These are phyloP conservation scores for Coregonus ussuriensis DNA, from an alignment of 2,797 vertebrate species.

Conservation along the genomic window DNA sequence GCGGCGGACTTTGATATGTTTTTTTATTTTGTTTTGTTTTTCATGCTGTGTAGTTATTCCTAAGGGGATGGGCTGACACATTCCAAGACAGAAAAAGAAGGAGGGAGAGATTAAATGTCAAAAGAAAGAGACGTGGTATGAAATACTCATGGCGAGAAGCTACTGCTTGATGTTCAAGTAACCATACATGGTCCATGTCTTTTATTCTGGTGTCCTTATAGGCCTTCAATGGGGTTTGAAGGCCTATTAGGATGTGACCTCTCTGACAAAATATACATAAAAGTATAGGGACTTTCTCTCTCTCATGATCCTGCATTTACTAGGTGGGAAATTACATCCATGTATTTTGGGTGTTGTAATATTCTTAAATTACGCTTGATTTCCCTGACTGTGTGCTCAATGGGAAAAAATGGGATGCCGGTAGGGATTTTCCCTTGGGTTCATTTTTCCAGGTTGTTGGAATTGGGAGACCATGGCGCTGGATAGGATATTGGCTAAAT, in stretches of 20 bases:
- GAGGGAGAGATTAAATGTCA: neutral
- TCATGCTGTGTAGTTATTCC: neutral
- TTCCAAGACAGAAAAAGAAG: neutral
- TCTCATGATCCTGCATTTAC: neutral
- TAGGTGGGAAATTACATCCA: neutral
- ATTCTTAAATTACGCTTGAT: neutral
- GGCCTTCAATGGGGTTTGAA: neutral
- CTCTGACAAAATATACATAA: neutral
- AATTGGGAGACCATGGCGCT: neutral
- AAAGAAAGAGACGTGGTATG: neutral
- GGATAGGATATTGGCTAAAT: neutral
- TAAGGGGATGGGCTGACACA: neutral
- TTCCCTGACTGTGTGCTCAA: neutral
- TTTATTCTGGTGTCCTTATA: constrained; percentile 11
- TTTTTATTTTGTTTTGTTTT: no score
- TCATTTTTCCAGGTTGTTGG: neutral
- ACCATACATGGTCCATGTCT: neutral
- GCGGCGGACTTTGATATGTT: neutral
- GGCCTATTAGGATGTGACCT: neutral
- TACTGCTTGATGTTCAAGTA: neutral
- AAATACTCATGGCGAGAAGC: neutral
- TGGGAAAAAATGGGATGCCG: neutral
- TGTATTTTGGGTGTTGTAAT: neutral
- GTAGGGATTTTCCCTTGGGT: neutral
- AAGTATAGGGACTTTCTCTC: neutral